Conservation (phyloP, 1,140 invertebrate genomes). For the Brachionus angularis region DNA sequence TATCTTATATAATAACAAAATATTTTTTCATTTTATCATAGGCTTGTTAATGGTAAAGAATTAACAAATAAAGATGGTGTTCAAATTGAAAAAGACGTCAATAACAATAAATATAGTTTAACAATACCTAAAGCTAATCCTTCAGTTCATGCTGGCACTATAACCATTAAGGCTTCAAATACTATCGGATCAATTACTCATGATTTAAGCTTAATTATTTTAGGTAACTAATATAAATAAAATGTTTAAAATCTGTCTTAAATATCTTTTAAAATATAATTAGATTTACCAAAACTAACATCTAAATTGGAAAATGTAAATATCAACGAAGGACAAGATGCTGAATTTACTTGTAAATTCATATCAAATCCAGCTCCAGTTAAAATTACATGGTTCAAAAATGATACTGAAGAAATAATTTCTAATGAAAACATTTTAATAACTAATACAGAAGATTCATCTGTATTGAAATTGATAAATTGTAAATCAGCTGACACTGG, state of each 20-base stretch:
- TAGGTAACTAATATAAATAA: not conserved
- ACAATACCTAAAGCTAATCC: not conserved
- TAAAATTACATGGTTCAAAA: conserved; percentile 5
- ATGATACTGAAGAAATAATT: conserved; percentile 15
- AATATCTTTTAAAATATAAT: not conserved
- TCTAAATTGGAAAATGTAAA: not conserved
- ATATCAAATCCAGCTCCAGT: not conserved
- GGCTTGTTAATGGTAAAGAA: not conserved
- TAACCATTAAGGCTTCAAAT: not conserved
- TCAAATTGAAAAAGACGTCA: not conserved
- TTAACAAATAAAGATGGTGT: not conserved
- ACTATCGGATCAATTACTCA: not conserved
- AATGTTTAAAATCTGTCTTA: not conserved
- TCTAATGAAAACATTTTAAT: not conserved
- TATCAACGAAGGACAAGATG: conserved; percentile 13
- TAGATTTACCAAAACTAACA: conserved; percentile 10
- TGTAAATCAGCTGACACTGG: not conserved
- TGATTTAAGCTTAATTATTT: not conserved
- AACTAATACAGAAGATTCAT: not conserved
- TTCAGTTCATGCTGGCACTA: not conserved
- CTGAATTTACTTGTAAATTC: conserved; percentile 16
- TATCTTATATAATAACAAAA: not conserved
- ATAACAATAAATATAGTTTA: not conserved
- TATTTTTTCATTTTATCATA: not conserved
- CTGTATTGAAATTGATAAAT: not conserved